A percentile compares a stretch with the other conserved stretches of the same genome.
These are phyloP conservation scores for Tenthredo notha DNA, from an alignment of 2,888 invertebrate genomes.

Conservation along the genomic window DNA sequence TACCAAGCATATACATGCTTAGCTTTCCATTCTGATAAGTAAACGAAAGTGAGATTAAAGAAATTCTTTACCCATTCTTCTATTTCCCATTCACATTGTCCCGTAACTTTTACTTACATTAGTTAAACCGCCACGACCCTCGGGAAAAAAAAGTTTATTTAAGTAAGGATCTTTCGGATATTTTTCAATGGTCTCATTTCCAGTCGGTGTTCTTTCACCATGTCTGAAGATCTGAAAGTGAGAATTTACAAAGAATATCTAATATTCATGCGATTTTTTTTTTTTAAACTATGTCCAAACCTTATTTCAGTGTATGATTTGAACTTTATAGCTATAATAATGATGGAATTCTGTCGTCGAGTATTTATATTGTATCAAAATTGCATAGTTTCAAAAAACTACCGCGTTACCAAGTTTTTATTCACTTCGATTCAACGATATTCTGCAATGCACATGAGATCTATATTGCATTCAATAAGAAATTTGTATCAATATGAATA, in stretches of 20 bases:
- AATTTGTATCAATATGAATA: neutral
- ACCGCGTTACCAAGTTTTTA: too few species aligned
- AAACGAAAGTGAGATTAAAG: neutral
- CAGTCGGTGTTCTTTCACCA: slow-evolving; percentile 57
- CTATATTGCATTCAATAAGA: neutral
- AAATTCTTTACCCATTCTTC: neutral
- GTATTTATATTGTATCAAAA: too few species aligned
- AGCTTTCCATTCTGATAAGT: slow-evolving; percentile 73
- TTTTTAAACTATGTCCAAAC: too few species aligned
- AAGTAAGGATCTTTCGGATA: slow-evolving; percentile 56
- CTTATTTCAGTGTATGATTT: too few species aligned
- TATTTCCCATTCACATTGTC: neutral
- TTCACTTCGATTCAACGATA: too few species aligned
- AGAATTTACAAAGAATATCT: neutral
- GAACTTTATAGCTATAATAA: too few species aligned
- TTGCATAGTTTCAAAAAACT: too few species aligned
- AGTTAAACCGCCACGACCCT: slow-evolving; percentile 53
- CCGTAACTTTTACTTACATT: slow-evolving; percentile 23
- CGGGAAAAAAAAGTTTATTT: slow-evolving; percentile 55
- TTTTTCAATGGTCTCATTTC: neutral
- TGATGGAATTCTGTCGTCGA: too few species aligned
- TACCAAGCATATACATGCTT: slow-evolving; percentile 76
- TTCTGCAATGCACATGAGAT: neutral
- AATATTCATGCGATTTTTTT: too few species aligned
- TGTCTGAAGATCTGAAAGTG: slow-evolving; percentile 57